These are phyloP conservation scores for Chromobotia macracanthus DNA, from an alignment of 2,797 vertebrate genomes.

Conservation along the genomic window DNA sequence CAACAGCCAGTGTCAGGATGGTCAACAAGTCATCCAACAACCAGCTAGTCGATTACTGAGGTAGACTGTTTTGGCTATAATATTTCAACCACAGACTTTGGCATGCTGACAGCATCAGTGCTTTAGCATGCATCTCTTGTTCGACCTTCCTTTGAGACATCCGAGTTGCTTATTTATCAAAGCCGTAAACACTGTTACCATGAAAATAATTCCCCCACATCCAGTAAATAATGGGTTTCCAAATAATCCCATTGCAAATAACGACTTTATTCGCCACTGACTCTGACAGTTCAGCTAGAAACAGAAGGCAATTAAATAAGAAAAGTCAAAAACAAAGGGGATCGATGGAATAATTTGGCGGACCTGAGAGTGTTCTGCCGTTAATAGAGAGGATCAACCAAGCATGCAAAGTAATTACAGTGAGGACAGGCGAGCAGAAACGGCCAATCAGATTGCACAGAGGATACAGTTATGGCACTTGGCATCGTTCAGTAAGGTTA, in stretches of 20 bases:
- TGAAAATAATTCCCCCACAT: neutral
- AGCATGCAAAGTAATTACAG: constrained; percentile 62
- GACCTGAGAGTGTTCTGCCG: constrained; percentile 40
- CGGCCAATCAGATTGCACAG: neutral
- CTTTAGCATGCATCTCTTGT: neutral
- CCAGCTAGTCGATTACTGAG: too few relatives aligned
- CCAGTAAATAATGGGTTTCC: constrained; percentile 17
- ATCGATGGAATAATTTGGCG: constrained; percentile 54
- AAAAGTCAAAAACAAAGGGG: constrained; percentile 44
- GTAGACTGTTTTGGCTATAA: too few relatives aligned
- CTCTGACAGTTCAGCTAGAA: constrained; percentile 6
- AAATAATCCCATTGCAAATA: constrained; percentile 34
- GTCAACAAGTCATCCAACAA: too few relatives aligned
- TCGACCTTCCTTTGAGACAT: neutral
- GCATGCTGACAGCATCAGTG: too few relatives aligned
- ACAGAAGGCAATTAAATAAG: constrained; percentile 34
- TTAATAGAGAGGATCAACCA: constrained; percentile 58
- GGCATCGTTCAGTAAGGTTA: neutral
- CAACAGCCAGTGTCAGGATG: too few relatives aligned
- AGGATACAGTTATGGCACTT: neutral
- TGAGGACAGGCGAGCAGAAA: constrained; percentile 15
- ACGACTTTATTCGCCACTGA: constrained; percentile 30
- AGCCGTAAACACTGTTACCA: neutral
- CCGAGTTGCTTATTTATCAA: neutral
- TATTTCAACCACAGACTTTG: too few relatives aligned